phyloP scores from a whole-genome alignment of 2,797 vertebrate species.

The Phoeniculus purpureus region DNA sequence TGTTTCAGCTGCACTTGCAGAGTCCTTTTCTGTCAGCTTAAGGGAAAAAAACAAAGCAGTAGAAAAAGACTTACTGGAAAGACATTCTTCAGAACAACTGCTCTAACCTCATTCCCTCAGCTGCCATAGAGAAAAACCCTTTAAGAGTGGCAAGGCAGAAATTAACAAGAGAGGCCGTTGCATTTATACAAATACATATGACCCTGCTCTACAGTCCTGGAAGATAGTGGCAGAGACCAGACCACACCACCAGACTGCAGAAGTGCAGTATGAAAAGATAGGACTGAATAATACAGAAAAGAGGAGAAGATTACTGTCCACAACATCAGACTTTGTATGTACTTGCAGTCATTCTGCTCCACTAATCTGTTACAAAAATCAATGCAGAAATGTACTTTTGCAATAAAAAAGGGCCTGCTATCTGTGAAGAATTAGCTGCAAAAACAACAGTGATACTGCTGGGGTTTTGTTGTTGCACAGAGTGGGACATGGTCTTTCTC shows the following conservation, averaged over 20 bases:
- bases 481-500: neutral
- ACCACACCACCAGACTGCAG: neutral
- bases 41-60: neutral
- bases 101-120: neutral
- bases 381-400: neutral
- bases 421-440: neutral
- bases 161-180: neutral
- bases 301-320: neutral
- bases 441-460: neutral
- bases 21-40: neutral
- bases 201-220: neutral
- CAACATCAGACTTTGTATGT: neutral
- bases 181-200: neutral
- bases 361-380: neutral
- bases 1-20: neutral
- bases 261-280: neutral
- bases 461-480: neutral
- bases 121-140: neutral
- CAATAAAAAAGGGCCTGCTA: neutral
- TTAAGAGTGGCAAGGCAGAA: neutral
- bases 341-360: neutral
- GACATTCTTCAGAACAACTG: neutral
- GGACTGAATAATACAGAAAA: neutral
- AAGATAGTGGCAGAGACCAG: neutral
- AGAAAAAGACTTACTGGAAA: neutral